Evolutionary conservation across 1,140 invertebrate species (phyloP), one percentile per base, ranked within the genome.

Genomic region (Trinorchestia longiramus): DNA sequence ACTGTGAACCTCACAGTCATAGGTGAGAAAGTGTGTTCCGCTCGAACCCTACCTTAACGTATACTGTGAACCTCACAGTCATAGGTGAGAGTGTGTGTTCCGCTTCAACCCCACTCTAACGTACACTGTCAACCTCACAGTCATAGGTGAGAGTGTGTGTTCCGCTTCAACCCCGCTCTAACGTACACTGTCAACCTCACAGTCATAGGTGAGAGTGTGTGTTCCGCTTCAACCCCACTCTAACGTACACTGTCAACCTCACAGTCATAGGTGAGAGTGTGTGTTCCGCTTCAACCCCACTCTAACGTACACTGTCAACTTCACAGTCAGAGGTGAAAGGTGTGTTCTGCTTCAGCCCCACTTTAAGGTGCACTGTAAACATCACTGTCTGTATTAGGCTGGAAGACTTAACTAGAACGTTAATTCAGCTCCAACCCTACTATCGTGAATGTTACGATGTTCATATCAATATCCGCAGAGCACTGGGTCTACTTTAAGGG

Each of bases 321-420:
- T 96, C 4, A 96, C 95, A 17, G 95, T 96, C 43, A 96, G 95
- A 90, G 95, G 77, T 96, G 45, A 11, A 41, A 95, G 40, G 97
- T 53, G 8, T 53, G 47, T 53, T 53, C 6, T n/a, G n/a, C n/a
- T n/a, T n/a, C n/a, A n/a, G n/a, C n/a, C n/a, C 47, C 6, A 19
- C 47, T 53, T 11, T 6, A 53, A 19, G 23, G 42, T 95, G 77
- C 28, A 43, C 8, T 36, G 95, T 95, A 15, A 95, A 95, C 62
- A 42, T 95, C 0, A 95, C 44, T 41, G 95, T 62, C 43, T n/a
- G n/a, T n/a, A n/a, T n/a, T n/a, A n/a, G n/a, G 47, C 19, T 6
- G 19, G 47, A 53, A 19, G 19, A 19, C 6, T 53, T 53, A 53
- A 19, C 47, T 53, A 53, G 47, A 53, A 19, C 8, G 47, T 19